Evolutionary conservation across 53 echinoderm and acorn worm species (phyloP).

Genomic region (Stichopus horrens): DNA sequence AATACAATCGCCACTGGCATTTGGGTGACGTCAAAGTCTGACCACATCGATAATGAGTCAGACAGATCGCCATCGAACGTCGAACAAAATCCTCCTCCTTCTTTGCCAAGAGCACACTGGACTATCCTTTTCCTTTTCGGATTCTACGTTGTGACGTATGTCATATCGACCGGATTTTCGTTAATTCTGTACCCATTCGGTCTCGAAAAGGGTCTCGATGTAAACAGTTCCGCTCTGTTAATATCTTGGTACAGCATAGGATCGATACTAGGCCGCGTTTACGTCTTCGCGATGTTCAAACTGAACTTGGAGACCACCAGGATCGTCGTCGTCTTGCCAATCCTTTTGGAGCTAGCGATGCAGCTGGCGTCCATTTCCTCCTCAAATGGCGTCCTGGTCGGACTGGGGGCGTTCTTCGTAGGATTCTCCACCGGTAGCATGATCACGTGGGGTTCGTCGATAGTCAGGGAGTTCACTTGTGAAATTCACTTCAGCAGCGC

Average conservation of each 20-base stretch:
- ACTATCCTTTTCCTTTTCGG: neutral
- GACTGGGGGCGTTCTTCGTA: neutral
- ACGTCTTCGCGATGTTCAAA: neutral
- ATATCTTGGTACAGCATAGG: neutral
- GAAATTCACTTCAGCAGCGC: slow-evolving; percentile 13
- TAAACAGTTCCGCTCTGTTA: neutral
- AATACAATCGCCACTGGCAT: neutral
- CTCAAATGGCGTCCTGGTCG: neutral
- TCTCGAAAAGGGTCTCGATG: neutral
- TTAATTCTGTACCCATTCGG: slow-evolving; percentile 12
- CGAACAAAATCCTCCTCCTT: neutral
- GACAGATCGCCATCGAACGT: too few species aligned
- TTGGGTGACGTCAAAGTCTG: neutral
- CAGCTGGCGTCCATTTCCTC: neutral
- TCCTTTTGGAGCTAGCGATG: neutral
- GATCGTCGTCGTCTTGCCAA: neutral
- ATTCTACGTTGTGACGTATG: neutral
- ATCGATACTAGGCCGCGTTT: neutral
- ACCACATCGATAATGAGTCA: neutral
- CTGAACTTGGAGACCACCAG: neutral
- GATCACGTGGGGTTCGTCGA: neutral
- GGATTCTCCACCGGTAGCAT: neutral
- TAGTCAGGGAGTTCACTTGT: slow-evolving; percentile 16
- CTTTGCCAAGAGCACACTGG: neutral
- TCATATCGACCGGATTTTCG: neutral